Percentiles rank a stretch among this genome's conserved stretches.
phyloP scores from a whole-genome alignment of 2,113 vertebrate species.

The Onychorhynchus coronatus region DNA sequence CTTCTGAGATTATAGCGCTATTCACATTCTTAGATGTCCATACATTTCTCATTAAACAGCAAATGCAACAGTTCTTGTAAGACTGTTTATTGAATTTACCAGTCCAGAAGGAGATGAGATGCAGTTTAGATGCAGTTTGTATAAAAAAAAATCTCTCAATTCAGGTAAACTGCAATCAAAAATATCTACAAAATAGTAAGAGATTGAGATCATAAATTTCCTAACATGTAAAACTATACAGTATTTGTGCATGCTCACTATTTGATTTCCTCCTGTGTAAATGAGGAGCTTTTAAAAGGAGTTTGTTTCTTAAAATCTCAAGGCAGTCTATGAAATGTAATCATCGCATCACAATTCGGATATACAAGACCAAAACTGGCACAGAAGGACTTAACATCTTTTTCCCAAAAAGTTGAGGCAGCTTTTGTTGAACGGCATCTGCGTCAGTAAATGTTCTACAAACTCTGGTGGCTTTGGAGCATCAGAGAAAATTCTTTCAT shows the following conservation, averaged over 20 bases:
- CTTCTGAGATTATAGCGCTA: background rate
- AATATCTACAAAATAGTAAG: slow-evolving; percentile 67
- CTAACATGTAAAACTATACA: slow-evolving; percentile 65
- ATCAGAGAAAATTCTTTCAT: slow-evolving; percentile 4
- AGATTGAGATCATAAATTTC: slow-evolving; percentile 57
- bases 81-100: slow-evolving; percentile 75
- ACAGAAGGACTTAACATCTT: slow-evolving; percentile 24
- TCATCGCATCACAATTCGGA: slow-evolving; percentile 8
- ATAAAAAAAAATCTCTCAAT: slow-evolving; percentile 39
- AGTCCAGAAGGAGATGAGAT: slow-evolving; percentile 59
- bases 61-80: slow-evolving; percentile 68
- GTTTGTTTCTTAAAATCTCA: slow-evolving; percentile 55
- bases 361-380: slow-evolving; percentile 59
- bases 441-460: slow-evolving; percentile 7
- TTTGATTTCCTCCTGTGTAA: slow-evolving; percentile 26
- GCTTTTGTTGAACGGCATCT: slow-evolving; percentile 72
- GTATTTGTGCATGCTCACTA: slow-evolving; percentile 68
- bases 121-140: slow-evolving; percentile 69
- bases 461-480: slow-evolving; percentile 36
- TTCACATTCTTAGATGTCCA: background rate
- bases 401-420: slow-evolving; percentile 72
- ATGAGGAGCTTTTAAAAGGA: slow-evolving; percentile 53
- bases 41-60: slow-evolving; percentile 34
- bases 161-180: slow-evolving; percentile 72
- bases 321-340: slow-evolving; percentile 55